Conservation (phyloP, 2,797 vertebrate species). For the Clarias laeviceps region DNA sequence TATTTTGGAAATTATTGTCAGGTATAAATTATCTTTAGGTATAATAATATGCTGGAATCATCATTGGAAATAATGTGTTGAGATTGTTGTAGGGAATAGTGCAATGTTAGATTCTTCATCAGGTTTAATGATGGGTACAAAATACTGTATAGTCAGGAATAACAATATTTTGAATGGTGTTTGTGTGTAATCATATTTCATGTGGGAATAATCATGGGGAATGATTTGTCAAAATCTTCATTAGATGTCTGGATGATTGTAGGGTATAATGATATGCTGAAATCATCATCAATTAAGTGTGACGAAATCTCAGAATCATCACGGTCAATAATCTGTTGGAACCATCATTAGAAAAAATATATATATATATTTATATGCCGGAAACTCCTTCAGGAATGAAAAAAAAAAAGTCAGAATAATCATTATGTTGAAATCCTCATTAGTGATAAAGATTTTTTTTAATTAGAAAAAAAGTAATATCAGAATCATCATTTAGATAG, state of each 20-base stretch:
- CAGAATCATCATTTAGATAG: no score
- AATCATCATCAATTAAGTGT: no score
- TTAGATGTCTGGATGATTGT: no score
- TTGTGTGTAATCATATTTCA: neutral
- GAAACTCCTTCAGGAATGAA: neutral
- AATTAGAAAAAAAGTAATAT: no score
- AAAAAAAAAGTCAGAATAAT: no score
- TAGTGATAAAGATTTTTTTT: no score
- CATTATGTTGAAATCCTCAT: no score
- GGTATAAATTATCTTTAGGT: neutral
- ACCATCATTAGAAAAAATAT: no score
- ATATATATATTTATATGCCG: fast-evolving
- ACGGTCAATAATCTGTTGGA: neutral
- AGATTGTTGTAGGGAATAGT: neutral
- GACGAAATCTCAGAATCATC: neutral
- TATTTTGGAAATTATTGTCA: neutral
- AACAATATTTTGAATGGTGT: neutral
- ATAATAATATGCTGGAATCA: neutral
- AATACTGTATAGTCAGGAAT: neutral
- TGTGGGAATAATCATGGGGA: neutral
- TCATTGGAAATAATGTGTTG: neutral
- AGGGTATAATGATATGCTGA: no score
- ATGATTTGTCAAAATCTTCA: neutral
- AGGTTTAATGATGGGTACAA: no score
- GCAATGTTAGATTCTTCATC: neutral